Conservation (phyloP, 2,797 vertebrate genomes). For the Brotula barbata region DNA sequence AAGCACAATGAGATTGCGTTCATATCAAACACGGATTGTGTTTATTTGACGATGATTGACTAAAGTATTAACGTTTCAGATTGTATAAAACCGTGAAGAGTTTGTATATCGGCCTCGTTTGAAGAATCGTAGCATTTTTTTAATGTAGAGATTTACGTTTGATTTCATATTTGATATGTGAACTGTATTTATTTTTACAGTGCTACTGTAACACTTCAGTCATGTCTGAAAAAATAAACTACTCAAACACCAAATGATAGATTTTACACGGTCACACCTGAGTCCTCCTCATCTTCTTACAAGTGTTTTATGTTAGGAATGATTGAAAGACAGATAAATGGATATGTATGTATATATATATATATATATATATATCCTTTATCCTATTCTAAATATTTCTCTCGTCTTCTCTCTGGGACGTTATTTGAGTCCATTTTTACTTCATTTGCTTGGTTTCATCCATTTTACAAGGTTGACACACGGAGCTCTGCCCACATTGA, state of each 20-base stretch:
- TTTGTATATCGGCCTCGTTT: constrained; percentile 18
- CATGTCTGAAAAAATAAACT: constrained; percentile 14
- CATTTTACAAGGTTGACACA: constrained; percentile 1
- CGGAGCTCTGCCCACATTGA: constrained; percentile 1
- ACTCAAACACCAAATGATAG: constrained; percentile 30
- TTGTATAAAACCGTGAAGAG: constrained; percentile 36
- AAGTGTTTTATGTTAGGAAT: too few relatives aligned
- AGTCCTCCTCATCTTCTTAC: constrained; percentile 14
- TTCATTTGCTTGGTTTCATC: constrained; percentile 18
- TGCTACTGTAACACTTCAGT: constrained; percentile 21
- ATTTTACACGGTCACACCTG: constrained; percentile 7
- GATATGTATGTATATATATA: too few relatives aligned
- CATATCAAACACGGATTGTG: constrained; percentile 7
- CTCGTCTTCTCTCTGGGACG: not conserved
- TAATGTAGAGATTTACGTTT: constrained; percentile 30
- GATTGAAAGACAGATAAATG: too few relatives aligned
- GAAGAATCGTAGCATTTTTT: constrained; percentile 28
- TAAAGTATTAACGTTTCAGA: constrained; percentile 47
- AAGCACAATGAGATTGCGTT: constrained; percentile 45
- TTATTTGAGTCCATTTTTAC: constrained; percentile 15
- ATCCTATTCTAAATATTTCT: too few relatives aligned
- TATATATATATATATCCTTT: too few relatives aligned
- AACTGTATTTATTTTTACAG: constrained; percentile 62
- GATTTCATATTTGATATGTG: constrained; percentile 40
- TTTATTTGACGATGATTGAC: constrained; percentile 35